These are phyloP conservation scores for Hermodice carunculata DNA, from an alignment of 2,888 invertebrate genomes.

Conservation along the genomic window DNA sequence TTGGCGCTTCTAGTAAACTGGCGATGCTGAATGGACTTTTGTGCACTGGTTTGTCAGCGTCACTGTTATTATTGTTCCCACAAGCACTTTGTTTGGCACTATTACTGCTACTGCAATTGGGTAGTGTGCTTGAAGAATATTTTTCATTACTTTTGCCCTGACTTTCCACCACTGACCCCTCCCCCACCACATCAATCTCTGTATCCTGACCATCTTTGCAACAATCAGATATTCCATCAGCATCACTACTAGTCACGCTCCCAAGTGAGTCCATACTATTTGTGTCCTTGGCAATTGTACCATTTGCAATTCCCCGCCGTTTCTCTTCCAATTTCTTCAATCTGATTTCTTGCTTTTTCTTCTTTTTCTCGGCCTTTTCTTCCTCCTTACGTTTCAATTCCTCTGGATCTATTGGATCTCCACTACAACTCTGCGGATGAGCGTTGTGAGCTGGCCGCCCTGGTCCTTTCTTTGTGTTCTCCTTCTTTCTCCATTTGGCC, in stretches of 20 bases:
- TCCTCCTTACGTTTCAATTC: conserved; percentile 68
- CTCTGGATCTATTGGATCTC: conserved; percentile 94
- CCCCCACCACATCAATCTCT: conserved; percentile 71
- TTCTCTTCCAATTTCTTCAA: conserved; percentile 73
- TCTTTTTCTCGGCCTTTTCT: conserved; percentile 73
- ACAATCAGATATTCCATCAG: too few species aligned
- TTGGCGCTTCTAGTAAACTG: conserved; percentile 69
- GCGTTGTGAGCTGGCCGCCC: conserved; percentile 98
- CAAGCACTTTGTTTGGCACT: not conserved
- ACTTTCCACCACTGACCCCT: conserved; percentile 10
- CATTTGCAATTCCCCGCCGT: conserved; percentile 19
- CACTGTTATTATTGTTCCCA: not conserved
- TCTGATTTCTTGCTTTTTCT: conserved; percentile 92
- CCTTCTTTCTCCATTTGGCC: conserved; percentile 99
- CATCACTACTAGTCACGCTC: too few species aligned
- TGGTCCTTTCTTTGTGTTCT: conserved; percentile 98
- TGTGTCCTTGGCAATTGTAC: too few species aligned
- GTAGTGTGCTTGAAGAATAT: too few species aligned
- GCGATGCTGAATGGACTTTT: conserved; percentile 70
- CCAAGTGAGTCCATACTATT: too few species aligned
- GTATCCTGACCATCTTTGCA: conserved; percentile 4
- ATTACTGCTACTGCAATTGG: not conserved
- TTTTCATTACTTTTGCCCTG: not conserved
- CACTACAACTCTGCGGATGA: conserved; percentile 96
- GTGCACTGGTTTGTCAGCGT: conserved; percentile 2